Evolutionary conservation across 1,140 invertebrate species (phyloP).

Genomic region (Drusus annulatus): DNA sequence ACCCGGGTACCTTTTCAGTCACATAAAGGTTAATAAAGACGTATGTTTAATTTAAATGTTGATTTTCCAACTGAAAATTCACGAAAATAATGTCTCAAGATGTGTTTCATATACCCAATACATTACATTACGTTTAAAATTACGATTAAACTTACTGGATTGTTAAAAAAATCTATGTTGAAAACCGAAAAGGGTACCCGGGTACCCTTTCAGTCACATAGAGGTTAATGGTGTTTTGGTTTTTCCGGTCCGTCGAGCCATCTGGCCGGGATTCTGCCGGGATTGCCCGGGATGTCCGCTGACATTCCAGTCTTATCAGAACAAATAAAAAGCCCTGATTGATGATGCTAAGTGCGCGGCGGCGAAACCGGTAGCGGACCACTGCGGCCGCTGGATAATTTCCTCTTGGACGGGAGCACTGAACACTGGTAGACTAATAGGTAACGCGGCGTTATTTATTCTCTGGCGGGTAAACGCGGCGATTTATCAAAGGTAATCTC

Average conservation of each 20-base stretch:
- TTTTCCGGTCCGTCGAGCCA: background rate
- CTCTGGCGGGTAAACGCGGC: background rate
- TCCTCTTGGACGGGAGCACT: background rate
- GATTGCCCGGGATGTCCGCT: constrained; percentile 32
- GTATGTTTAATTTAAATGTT: too few relatives aligned
- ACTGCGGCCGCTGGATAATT: constrained; percentile 10
- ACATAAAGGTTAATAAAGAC: too few relatives aligned
- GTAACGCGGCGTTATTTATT: constrained; percentile 24
- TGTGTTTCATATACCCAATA: too few relatives aligned
- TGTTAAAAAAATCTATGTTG: too few relatives aligned
- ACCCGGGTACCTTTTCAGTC: too few relatives aligned
- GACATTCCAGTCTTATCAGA: constrained; percentile 51
- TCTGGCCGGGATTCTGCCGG: constrained; percentile 26
- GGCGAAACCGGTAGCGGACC: constrained; percentile 32
- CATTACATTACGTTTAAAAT: too few relatives aligned
- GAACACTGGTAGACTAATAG: background rate
- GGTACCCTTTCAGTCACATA: too few relatives aligned
- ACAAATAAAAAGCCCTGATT: constrained; percentile 50
- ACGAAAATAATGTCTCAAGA: too few relatives aligned
- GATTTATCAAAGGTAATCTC: constrained; percentile 17
- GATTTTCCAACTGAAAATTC: too few relatives aligned
- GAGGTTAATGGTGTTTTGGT: background rate
- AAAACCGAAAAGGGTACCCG: too few relatives aligned
- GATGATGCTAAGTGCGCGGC: constrained; percentile 36
- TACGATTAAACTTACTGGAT: too few relatives aligned